phyloP scores from a whole-genome alignment of 2,888 invertebrate genomes.

The Aethes cnicana region DNA sequence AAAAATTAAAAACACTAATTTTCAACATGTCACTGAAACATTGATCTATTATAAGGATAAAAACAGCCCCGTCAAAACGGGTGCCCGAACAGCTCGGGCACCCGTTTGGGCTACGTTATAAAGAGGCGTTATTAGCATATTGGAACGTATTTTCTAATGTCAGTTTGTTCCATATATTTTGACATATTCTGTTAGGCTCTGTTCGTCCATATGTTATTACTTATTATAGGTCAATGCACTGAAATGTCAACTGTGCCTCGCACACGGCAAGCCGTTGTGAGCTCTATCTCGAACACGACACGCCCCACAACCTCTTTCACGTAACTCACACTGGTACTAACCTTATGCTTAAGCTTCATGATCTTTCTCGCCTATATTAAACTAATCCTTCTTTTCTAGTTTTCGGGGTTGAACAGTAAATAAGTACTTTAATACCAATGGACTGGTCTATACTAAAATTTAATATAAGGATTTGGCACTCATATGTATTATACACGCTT shows the following conservation, averaged over 20 bases:
- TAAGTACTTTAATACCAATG: slow-evolving; percentile 14
- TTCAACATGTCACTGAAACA: too few species aligned
- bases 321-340: slow-evolving; percentile 14
- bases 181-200: too few species aligned
- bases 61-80: too few species aligned
- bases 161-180: too few species aligned
- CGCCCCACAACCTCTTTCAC: slow-evolving; percentile 7
- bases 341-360: slow-evolving; percentile 25
- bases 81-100: too few species aligned
- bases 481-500: slow-evolving; percentile 42
- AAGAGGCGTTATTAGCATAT: too few species aligned
- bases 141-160: too few species aligned
- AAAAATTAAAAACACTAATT: slow-evolving; percentile 26
- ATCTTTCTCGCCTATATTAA: slow-evolving; percentile 2
- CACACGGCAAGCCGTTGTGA: slow-evolving; percentile 6
- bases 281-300: slow-evolving; percentile 7
- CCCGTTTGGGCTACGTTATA: too few species aligned
- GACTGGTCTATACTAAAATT: slow-evolving; percentile 19
- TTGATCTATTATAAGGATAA: too few species aligned
- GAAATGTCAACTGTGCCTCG: slow-evolving; percentile 4
- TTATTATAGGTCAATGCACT: too few species aligned
- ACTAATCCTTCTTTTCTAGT: slow-evolving; percentile 12
- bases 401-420: slow-evolving; percentile 11
- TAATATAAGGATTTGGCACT: slow-evolving; percentile 27
- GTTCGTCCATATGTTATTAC: too few species aligned